Percentiles rank a stretch among this genome's conserved stretches.
Conservation (phyloP, 2,888 invertebrate species). For the Pasiphila rectangulata region DNA sequence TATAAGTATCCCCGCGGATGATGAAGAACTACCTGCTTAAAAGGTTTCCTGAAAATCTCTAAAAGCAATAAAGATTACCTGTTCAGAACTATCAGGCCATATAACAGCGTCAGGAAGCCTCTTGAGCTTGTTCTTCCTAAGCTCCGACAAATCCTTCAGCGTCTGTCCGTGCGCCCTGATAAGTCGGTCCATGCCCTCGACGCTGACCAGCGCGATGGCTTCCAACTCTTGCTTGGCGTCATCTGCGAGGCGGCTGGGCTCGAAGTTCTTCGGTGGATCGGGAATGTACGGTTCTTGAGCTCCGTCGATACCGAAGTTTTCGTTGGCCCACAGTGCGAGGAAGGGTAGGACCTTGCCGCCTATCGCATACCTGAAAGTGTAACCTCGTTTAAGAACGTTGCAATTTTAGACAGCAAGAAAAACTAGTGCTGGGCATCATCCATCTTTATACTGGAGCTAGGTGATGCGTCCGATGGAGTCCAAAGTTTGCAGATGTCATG, state of each 20-base stretch:
- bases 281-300: conserved; percentile 63
- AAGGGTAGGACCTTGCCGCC: conserved; percentile 87
- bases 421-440: too few species aligned
- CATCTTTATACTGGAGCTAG: too few species aligned
- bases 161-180: conserved; percentile 96
- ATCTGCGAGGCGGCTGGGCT: conserved; percentile 83
- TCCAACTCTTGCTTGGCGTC: conserved; percentile 81
- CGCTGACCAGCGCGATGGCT: conserved; percentile 63
- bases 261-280: conserved; percentile 82
- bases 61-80: too few species aligned
- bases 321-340: conserved; percentile 89
- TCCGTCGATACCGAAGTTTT: conserved; percentile 85
- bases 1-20: too few species aligned
- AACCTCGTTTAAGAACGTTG: too few species aligned
- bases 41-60: too few species aligned
- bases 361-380: conserved; percentile 89
- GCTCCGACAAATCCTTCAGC: conserved; percentile 90
- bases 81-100: conserved; percentile 94
- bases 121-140: conserved; percentile 87
- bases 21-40: too few species aligned
- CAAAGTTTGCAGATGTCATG: too few species aligned
- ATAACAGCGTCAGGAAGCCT: conserved; percentile 96
- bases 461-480: too few species aligned
- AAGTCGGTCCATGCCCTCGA: conserved; percentile 90
- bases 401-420: too few species aligned